These are phyloP conservation scores for Anas acuta DNA, from an alignment of 2,797 vertebrate genomes.

Conservation along the genomic window DNA sequence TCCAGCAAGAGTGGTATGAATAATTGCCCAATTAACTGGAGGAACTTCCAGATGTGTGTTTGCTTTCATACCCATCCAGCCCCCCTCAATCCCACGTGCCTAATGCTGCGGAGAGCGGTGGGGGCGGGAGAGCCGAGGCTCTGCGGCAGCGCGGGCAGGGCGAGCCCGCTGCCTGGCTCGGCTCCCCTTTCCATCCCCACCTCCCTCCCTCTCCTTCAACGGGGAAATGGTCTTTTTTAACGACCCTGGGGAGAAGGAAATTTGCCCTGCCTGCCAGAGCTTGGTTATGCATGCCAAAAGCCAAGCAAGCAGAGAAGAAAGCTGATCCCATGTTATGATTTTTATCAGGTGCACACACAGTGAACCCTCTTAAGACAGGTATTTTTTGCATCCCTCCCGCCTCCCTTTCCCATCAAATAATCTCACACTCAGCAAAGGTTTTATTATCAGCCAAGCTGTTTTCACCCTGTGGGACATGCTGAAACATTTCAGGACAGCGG, in stretches of 20 bases:
- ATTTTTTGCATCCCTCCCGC: background rate
- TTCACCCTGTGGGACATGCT: background rate
- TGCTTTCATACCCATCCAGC: constrained; percentile 69
- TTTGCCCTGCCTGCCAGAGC: constrained; percentile 55
- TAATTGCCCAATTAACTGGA: constrained; percentile 76
- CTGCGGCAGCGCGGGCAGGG: background rate
- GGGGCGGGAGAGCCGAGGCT: constrained; percentile 12
- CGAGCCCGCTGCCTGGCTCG: background rate
- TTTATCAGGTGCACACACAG: constrained; percentile 71
- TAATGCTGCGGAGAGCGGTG: background rate
- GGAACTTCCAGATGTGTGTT: constrained; percentile 76
- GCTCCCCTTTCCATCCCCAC: constrained; percentile 26
- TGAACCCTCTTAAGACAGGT: constrained; percentile 47
- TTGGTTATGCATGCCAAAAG: constrained; percentile 39
- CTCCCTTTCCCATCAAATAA: background rate
- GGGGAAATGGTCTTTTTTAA: constrained; percentile 69
- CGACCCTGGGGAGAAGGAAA: constrained; percentile 49
- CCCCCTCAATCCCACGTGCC: constrained; percentile 55
- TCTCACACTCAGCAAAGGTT: background rate
- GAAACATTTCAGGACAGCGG: background rate
- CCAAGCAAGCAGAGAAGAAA: constrained; percentile 56
- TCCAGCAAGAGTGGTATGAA: constrained; percentile 72
- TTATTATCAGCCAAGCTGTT: background rate
- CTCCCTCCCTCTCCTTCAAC: constrained; percentile 45
- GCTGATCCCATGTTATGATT: constrained; percentile 64